Evolutionary conservation across 2,888 invertebrate genomes (phyloP).

Genomic region (Ormyrus rosae): DNA sequence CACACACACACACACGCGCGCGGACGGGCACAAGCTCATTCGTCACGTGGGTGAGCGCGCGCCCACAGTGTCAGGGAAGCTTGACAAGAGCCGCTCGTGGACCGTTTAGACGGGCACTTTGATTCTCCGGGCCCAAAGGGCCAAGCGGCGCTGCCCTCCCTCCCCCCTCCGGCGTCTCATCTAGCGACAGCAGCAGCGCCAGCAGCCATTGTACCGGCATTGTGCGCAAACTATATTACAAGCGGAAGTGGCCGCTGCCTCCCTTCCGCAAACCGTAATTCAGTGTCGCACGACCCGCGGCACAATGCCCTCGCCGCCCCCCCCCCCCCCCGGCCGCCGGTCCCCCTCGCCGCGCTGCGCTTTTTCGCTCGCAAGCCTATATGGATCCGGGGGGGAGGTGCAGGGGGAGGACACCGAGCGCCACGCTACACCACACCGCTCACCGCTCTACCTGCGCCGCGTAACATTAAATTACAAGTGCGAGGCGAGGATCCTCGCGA

Average conservation of each 20-base stretch:
- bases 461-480: constrained; percentile 64
- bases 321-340: constrained; percentile 34
- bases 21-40: constrained; percentile 36
- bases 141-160: constrained; percentile 57
- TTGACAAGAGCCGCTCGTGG: constrained; percentile 54
- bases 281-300: constrained; percentile 71
- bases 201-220: constrained; percentile 71
- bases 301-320: constrained; percentile 56
- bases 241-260: constrained; percentile 74
- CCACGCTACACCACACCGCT: constrained; percentile 58
- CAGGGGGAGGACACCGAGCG: constrained; percentile 43
- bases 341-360: not conserved
- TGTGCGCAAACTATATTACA: constrained; percentile 75
- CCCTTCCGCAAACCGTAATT: constrained; percentile 74
- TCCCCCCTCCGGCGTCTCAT: not conserved
- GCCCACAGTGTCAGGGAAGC: constrained; percentile 31
- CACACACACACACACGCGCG: not conserved
- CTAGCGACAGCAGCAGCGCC: not conserved
- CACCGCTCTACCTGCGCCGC: constrained; percentile 41
- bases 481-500: not conserved
- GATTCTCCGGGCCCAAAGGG: constrained; percentile 69
- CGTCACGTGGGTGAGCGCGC: constrained; percentile 40
- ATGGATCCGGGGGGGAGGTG: constrained; percentile 37
- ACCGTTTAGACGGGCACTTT: constrained; percentile 68
- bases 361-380: not conserved